Conservation (phyloP, 2,797 vertebrate species). For the Gallirallus australis region DNA sequence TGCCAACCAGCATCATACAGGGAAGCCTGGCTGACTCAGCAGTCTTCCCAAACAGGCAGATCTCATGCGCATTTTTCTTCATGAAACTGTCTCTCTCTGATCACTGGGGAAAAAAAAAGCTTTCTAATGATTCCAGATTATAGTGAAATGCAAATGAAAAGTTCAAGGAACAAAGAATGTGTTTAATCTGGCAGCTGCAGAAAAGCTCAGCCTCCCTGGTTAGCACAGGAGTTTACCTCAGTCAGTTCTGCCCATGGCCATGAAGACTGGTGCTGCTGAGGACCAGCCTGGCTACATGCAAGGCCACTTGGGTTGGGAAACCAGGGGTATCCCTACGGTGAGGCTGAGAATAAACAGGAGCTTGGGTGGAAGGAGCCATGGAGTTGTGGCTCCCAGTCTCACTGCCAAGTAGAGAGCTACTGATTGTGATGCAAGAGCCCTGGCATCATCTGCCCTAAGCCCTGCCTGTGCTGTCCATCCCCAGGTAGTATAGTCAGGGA, state of each 20-base stretch:
- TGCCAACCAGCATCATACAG: background rate
- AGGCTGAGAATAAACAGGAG: background rate
- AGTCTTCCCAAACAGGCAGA: background rate
- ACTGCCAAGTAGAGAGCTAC: background rate
- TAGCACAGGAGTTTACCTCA: rapidly evolving
- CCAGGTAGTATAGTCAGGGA: rapidly evolving
- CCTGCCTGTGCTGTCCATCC: background rate
- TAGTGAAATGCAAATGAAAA: background rate
- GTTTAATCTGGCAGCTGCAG: background rate
- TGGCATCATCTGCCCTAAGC: rapidly evolving
- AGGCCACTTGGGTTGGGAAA: background rate
- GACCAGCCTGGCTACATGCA: background rate
- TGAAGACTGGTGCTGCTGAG: background rate
- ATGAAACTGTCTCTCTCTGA: background rate
- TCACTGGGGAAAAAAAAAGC: background rate
- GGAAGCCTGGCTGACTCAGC: background rate
- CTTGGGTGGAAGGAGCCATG: background rate
- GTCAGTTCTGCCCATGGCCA: background rate
- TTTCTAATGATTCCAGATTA: background rate
- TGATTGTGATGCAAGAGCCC: background rate
- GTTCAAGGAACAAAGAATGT: background rate
- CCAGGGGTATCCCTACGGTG: rapidly evolving
- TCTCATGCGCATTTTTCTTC: background rate
- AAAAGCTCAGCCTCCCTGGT: background rate
- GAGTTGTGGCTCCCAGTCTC: background rate